Evolutionary conservation across 2,888 invertebrate genomes (phyloP).

Genomic region (Thereva unica): DNA sequence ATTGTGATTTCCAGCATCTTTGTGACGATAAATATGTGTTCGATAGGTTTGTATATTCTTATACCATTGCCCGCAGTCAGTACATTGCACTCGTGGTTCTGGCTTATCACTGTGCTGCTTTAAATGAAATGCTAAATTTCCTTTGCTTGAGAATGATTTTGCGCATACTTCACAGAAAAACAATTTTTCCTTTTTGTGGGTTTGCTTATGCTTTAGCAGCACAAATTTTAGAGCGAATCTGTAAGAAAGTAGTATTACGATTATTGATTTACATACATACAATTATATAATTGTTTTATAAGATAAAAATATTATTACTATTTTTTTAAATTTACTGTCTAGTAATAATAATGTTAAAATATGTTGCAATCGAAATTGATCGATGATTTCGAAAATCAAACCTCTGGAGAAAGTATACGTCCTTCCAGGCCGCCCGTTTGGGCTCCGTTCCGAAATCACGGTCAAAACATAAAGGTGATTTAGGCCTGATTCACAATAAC

Average conservation of each 20-base stretch:
- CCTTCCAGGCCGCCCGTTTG: no score
- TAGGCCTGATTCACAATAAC: no score
- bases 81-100: constrained; percentile 39
- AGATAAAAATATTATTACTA: no score
- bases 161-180: constrained; percentile 43
- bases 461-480: no score
- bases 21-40: constrained; percentile 40
- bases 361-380: no score
- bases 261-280: background rate
- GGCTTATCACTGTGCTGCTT: constrained; percentile 25
- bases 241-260: constrained; percentile 3
- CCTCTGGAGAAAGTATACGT: no score
- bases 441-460: no score
- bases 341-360: no score
- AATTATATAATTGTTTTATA: no score
- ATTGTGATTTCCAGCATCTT: constrained; percentile 33
- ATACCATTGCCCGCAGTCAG: constrained; percentile 39
- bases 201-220: constrained; percentile 40
- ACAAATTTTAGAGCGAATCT: constrained; percentile 43
- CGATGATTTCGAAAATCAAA: no score
- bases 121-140: constrained; percentile 37
- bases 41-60: constrained; percentile 42
- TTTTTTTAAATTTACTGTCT: no score
- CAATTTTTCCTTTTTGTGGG: constrained; percentile 38
- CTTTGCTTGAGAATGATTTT: constrained; percentile 39